phyloP scores from a whole-genome alignment of 1,140 invertebrate genomes.

The Saccostrea glomerata region DNA sequence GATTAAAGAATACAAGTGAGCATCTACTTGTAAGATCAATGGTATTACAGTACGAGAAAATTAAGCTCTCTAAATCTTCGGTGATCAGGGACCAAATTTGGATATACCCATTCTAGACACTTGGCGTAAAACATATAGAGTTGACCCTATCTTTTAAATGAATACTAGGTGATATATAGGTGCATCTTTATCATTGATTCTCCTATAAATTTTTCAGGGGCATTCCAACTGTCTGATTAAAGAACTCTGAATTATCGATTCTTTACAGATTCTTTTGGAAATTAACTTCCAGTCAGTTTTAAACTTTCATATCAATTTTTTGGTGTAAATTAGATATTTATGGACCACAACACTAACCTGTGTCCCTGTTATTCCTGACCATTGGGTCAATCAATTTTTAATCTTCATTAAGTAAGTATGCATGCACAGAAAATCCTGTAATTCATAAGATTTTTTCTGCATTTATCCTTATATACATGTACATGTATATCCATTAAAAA shows the following conservation, averaged over 20 bases:
- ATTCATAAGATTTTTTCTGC: too few relatives aligned
- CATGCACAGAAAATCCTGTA: too few relatives aligned
- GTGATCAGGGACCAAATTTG: background rate
- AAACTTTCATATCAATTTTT: background rate
- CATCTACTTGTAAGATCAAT: conserved; percentile 2
- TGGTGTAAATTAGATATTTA: too few relatives aligned
- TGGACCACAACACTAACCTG: too few relatives aligned
- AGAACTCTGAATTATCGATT: background rate
- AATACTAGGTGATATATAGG: background rate
- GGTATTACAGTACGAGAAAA: background rate
- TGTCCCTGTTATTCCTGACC: too few relatives aligned
- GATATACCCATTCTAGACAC: background rate
- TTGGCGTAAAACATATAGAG: background rate
- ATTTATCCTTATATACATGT: too few relatives aligned
- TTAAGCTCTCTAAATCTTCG: background rate
- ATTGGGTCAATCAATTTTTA: too few relatives aligned
- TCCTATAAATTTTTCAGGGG: background rate
- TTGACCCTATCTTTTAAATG: background rate
- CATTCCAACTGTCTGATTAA: background rate
- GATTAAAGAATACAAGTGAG: background rate
- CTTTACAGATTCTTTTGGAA: background rate
- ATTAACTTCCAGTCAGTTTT: background rate
- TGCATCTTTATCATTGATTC: background rate
- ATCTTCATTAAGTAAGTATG: too few relatives aligned
- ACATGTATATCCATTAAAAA: too few relatives aligned